Conservation (phyloP, 2,888 invertebrate genomes). For the Ypsolopha sequella region DNA sequence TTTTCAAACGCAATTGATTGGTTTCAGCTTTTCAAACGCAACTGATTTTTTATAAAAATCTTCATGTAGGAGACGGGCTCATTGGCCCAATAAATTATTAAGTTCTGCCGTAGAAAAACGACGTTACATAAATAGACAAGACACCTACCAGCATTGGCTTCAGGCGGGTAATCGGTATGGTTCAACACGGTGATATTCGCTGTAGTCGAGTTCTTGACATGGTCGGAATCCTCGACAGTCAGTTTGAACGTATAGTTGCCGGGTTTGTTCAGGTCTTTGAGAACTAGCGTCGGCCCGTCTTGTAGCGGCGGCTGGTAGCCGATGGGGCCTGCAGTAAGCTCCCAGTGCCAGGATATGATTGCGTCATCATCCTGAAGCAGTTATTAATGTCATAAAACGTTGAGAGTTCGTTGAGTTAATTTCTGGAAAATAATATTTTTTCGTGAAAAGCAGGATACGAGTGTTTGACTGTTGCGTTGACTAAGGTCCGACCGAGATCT, state of each 20-base stretch:
- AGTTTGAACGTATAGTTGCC: slow-evolving; percentile 93
- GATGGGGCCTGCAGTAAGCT: slow-evolving; percentile 87
- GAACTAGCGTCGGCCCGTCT: slow-evolving; percentile 85
- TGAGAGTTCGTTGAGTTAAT: too few species aligned
- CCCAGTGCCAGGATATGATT: slow-evolving; percentile 93
- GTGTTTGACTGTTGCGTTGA: too few species aligned
- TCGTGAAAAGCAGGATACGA: too few species aligned
- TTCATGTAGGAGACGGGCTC: too few species aligned
- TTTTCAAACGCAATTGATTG: too few species aligned
- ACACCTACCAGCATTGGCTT: slow-evolving; percentile 86
- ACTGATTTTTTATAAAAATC: too few species aligned
- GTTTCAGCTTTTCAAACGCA: too few species aligned
- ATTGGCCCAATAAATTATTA: too few species aligned
- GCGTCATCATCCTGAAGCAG: slow-evolving; percentile 78
- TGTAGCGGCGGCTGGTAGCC: slow-evolving; percentile 85
- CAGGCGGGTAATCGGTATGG: slow-evolving; percentile 94
- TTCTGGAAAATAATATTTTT: too few species aligned
- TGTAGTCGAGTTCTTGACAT: slow-evolving; percentile 85
- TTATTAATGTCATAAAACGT: not conserved
- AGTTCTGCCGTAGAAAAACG: too few species aligned
- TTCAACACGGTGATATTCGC: slow-evolving; percentile 92
- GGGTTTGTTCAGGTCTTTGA: slow-evolving; percentile 85
- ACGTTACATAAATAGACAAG: too few species aligned
- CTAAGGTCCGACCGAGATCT: too few species aligned
- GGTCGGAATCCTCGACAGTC: slow-evolving; percentile 93